These are phyloP conservation scores for Halictus rubicundus DNA, from an alignment of 1,140 invertebrate species.

Conservation along the genomic window DNA sequence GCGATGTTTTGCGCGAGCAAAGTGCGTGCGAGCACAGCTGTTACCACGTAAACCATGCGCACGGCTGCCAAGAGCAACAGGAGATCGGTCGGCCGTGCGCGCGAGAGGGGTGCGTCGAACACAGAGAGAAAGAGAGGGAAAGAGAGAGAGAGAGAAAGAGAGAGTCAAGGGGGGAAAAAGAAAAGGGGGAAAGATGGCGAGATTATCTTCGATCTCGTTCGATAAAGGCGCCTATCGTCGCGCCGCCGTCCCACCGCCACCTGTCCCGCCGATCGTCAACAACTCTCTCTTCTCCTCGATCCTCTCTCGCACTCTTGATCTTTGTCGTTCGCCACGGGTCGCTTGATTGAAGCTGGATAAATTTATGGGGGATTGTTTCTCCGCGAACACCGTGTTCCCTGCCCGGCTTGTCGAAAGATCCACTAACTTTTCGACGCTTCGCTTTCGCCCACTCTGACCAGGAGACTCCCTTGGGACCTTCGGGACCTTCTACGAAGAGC, in stretches of 20 bases:
- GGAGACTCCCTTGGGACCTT: not conserved
- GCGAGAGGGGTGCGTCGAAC: not conserved
- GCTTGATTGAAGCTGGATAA: slow-evolving; percentile 44
- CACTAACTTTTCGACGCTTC: not conserved
- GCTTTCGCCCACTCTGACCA: not conserved
- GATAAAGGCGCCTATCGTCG: slow-evolving; percentile 37
- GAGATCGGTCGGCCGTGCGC: slow-evolving; percentile 43
- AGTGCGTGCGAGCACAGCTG: slow-evolving; percentile 71
- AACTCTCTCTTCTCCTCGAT: slow-evolving; percentile 23
- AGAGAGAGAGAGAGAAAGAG: not conserved
- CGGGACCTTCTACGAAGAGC: too few species aligned
- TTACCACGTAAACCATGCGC: slow-evolving; percentile 68
- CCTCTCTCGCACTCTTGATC: not conserved
- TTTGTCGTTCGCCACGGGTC: not conserved
- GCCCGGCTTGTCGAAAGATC: not conserved
- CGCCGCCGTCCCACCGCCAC: slow-evolving; percentile 7
- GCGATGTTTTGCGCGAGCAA: slow-evolving; percentile 72
- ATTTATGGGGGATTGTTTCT: slow-evolving; percentile 44
- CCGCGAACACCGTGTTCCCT: slow-evolving; percentile 4
- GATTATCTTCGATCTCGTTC: slow-evolving; percentile 48
- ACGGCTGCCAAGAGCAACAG: slow-evolving; percentile 64
- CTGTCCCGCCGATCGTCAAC: slow-evolving; percentile 33
- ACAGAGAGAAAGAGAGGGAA: too few species aligned
- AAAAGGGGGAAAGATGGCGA: slow-evolving; percentile 8
- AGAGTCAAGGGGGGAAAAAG: not conserved